Percentiles rank a stretch among this genome's conserved stretches.
These are phyloP conservation scores for Mormyrops boulengeri DNA, from an alignment of 2,797 vertebrate genomes.

Conservation along the genomic window DNA sequence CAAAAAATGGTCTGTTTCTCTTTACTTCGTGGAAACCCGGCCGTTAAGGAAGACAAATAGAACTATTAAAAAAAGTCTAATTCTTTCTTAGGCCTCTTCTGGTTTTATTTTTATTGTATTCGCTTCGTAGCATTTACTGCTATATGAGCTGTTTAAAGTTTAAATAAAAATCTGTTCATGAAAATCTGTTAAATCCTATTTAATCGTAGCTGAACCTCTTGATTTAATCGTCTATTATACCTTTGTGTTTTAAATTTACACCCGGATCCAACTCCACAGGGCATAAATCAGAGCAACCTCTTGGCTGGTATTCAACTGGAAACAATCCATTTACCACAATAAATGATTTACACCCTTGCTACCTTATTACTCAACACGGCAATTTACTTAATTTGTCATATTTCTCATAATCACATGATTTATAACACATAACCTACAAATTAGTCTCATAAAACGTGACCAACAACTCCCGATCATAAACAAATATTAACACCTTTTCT, in stretches of 20 bases:
- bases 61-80: neutral
- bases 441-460: neutral
- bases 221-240: neutral
- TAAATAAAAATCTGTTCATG: neutral
- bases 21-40: neutral
- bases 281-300: neutral
- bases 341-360: neutral
- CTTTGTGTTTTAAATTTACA: neutral
- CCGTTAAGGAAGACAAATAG: neutral
- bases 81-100: neutral
- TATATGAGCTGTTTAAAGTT: neutral
- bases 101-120: neutral
- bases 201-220: neutral
- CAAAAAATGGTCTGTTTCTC: neutral
- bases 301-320: neutral
- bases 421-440: neutral
- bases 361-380: neutral
- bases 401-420: constrained; percentile 2
- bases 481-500: neutral
- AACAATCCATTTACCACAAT: neutral
- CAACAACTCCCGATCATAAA: neutral
- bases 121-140: neutral
- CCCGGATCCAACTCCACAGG: neutral
- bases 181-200: neutral
- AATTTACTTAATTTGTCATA: neutral